A percentile compares a stretch with the other conserved stretches of the same genome.
Conservation (phyloP, 2,888 invertebrate genomes). For the Dynastes grantii region DNA sequence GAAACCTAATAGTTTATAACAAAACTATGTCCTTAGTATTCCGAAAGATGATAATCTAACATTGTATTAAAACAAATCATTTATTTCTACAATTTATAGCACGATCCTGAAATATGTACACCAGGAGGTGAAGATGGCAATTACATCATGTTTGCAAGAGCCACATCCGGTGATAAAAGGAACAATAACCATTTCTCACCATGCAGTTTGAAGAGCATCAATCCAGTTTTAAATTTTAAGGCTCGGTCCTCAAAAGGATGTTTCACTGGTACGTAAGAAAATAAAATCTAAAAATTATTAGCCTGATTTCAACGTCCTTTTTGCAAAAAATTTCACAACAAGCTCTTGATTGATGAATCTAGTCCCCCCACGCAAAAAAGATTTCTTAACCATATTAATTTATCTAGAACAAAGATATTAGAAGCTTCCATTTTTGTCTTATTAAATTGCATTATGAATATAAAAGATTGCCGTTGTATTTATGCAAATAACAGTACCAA, state of each 20-base stretch:
- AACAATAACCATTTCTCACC: constrained; percentile 98
- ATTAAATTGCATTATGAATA: too few species aligned
- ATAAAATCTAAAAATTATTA: constrained; percentile 31
- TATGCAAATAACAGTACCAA: too few species aligned
- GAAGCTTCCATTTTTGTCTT: too few species aligned
- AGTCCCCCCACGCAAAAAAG: too few species aligned
- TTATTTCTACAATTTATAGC: constrained; percentile 73
- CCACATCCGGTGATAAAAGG: constrained; percentile 97
- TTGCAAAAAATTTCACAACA: too few species aligned
- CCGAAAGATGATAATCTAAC: too few species aligned
- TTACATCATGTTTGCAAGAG: constrained; percentile 99
- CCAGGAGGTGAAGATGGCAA: constrained; percentile 98
- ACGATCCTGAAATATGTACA: constrained; percentile 95
- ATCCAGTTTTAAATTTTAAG: constrained; percentile 93
- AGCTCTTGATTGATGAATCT: too few species aligned
- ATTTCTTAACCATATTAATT: background rate
- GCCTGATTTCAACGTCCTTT: too few species aligned
- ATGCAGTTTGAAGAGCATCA: constrained; percentile 93
- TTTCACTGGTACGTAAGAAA: constrained; percentile 84
- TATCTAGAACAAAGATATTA: too few species aligned
- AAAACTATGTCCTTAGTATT: too few species aligned
- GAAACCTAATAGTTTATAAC: too few species aligned
- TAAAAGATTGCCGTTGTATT: too few species aligned
- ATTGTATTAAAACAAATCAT: background rate
- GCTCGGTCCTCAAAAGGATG: constrained; percentile 93